A percentile compares a stretch with the other conserved stretches of the same genome.
These are phyloP conservation scores for Tamandua tetradactyla DNA, from an alignment of 2,797 vertebrate genomes.

Conservation along the genomic window DNA sequence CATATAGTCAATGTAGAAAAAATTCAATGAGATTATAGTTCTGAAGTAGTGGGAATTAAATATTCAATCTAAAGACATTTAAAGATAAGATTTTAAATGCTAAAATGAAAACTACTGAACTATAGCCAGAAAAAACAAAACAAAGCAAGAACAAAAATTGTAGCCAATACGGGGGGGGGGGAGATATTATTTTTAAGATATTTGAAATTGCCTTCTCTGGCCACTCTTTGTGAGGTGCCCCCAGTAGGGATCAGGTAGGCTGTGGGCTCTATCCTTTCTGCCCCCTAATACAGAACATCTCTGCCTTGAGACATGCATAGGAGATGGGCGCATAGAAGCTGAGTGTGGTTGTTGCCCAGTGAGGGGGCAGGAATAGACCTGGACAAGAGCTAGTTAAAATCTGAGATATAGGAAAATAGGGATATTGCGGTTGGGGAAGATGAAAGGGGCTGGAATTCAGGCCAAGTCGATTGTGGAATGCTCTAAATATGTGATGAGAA, in stretches of 20 bases:
- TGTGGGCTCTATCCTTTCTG: neutral
- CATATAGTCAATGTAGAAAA: neutral
- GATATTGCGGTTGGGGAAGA: neutral
- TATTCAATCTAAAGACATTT: neutral
- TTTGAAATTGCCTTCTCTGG: neutral
- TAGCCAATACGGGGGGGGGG: too few relatives aligned
- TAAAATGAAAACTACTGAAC: neutral
- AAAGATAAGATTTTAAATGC: neutral
- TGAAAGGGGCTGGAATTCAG: neutral
- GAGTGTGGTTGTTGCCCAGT: rapidly evolving
- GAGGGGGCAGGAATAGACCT: neutral
- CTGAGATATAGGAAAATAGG: neutral
- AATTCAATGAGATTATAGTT: neutral
- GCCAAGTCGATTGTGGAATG: neutral
- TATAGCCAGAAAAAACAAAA: neutral
- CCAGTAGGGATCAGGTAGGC: rapidly evolving
- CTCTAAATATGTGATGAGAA: neutral
- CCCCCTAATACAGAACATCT: neutral
- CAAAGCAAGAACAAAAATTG: neutral
- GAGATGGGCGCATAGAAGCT: neutral
- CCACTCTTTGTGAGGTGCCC: rapidly evolving
- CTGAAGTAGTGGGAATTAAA: neutral
- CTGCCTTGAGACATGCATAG: neutral
- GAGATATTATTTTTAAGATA: neutral
- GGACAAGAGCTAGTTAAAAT: neutral